Evolutionary conservation across 2,113 vertebrate species (phyloP), one percentile per base, ranked within the genome.

Genomic region (Zonotrichia leucophrys): DNA sequence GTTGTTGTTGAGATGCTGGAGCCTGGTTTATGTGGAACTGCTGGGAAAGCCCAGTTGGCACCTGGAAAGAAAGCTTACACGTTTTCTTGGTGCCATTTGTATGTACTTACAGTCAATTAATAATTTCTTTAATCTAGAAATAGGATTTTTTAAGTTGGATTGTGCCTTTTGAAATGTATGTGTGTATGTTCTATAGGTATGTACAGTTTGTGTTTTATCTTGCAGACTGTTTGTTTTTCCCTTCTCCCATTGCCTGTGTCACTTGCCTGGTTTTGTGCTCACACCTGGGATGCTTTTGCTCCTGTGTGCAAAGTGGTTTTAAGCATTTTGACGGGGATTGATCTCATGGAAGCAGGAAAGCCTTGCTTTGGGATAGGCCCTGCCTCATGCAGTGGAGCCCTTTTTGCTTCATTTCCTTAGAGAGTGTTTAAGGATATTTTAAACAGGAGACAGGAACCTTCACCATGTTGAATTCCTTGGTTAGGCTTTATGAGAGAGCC

Each of bases 151-250:
- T 4, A 11, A 42, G 5, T 49, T 68, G 25, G 13, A 22, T 31
- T 33, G 21, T 59, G 31, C 21, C 31, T 76, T 59, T 55, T n/a
- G 16, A 53, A 83, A 37, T 20, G 4, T 22, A 5, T 4, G 2
- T 59, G 10, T 44, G 1, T 59, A 5, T 27, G 8, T 53, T 58
- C 22, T 53, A 0, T 23, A 3, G 35, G 7, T 69, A 8, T n/a
- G 27, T 88, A 10, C 31, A 22, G 15, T 49, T 44, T 50, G 35
- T 7, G 23, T 42, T 90, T 83, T 10, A 5, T 49, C 19, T 78
- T 78, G 47, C 31, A 90, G 24, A 47, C 17, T 17, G 1, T 42
- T 67, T n/a, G 52, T 68, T 37, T 25, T 77, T 63, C 37, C 39
- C 42, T 68, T 87, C 11, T 18, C 24, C 55, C 10, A 4, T 10